Base-by-base conservation (phyloP, 2,888 invertebrate species). In the Euplexia lucipara region DNA sequence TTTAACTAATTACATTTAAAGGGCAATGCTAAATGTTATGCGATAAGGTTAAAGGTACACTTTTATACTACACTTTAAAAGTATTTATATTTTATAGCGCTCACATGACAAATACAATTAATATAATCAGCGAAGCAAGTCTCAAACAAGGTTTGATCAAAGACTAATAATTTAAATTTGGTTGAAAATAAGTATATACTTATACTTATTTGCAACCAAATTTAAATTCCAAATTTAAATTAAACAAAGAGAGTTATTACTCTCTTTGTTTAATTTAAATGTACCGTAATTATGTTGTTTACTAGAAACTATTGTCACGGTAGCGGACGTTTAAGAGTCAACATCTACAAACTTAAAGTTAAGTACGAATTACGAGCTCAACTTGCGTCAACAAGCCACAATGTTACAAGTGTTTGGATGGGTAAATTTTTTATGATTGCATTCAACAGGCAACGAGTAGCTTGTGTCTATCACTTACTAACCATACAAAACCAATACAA, bases 361-460 rank as follows among this genome's bases (percentile, higher is more conserved):
- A n/a, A n/a, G 37, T 22, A 10, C 14, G 44, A 26, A 41, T 18
- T 42, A 35, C 20, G 41, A n/a, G 18, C 14, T 6, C 39, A 34
- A 63, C 26, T 26, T 14, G 49, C 18, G 18, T 34, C 48, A 18
- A 34, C 34, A 1, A 26, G 10, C 10, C 10, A 18, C 22, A 37
- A 8, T 7, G 14, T 22, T 30, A 7, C 18, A 9, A 42, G 26
- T 49, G n/a, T 48, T 42, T 34, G 26, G 48, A 14, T 35, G 34
- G 16, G 8, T 26, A n/a, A 34, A 41, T 62, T 20, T 35, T 10
- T 63, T 34, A 48, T 48, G 48, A 62, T 62, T 61, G 35, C 20
- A 45, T 30, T 20, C 30, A 37, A 30, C 12, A 37, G 44, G n/a
- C 58, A 18, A 20, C 18, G 18, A 35, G 22, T 14, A 60, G 12